These are phyloP conservation scores for Oscheius sp. DNA, from an alignment of 2,888 invertebrate genomes.

Conservation along the genomic window DNA sequence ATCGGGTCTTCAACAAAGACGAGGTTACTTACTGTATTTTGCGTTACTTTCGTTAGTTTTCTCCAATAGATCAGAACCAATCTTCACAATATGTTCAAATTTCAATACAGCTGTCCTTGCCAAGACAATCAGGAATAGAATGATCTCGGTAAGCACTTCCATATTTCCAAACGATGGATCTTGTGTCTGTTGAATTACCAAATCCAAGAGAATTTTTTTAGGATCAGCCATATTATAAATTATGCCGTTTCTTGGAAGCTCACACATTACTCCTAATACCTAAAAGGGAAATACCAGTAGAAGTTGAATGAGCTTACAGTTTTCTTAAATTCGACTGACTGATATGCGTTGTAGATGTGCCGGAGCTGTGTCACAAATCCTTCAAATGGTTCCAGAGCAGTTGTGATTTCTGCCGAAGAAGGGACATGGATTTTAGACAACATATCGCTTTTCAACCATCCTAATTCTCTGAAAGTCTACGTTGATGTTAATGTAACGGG, in stretches of 20 bases:
- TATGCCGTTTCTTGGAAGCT: constrained; percentile 51
- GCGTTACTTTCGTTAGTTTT: constrained; percentile 21
- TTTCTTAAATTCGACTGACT: constrained; percentile 34
- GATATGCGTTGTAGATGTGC: constrained; percentile 47
- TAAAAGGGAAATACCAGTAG: not conserved
- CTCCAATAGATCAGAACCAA: constrained; percentile 26
- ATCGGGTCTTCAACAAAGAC: not conserved
- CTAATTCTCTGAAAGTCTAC: constrained; percentile 22
- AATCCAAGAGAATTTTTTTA: constrained; percentile 41
- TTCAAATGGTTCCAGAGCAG: constrained; percentile 49
- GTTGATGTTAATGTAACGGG: not conserved
- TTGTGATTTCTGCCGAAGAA: constrained; percentile 36
- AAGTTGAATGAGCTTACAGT: constrained; percentile 38
- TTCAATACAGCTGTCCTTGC: constrained; percentile 17
- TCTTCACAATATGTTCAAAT: constrained; percentile 26
- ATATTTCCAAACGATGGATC: constrained; percentile 26
- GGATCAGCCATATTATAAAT: constrained; percentile 51
- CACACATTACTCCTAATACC: constrained; percentile 43
- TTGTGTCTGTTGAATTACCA: constrained; percentile 36
- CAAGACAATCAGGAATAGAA: constrained; percentile 31
- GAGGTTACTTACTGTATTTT: constrained; percentile 7
- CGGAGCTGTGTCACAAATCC: constrained; percentile 53
- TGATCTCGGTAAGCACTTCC: constrained; percentile 25
- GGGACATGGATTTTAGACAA: constrained; percentile 30
- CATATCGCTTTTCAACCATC: constrained; percentile 35